Conservation (phyloP, 1,140 invertebrate genomes). For the Panagrolaimus sp. region DNA sequence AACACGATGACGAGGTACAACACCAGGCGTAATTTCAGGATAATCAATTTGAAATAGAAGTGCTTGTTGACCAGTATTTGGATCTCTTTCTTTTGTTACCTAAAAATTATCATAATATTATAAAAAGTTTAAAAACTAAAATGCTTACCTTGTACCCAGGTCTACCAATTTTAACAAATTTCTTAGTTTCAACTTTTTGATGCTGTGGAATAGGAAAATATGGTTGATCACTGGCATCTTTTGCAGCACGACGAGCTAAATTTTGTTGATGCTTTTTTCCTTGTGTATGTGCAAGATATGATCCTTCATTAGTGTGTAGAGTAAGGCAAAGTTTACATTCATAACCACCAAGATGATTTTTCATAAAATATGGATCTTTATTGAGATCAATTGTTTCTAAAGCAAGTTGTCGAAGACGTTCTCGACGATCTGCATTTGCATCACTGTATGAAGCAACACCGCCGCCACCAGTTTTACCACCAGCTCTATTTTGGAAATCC, state of each 20-base stretch:
- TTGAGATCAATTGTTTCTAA: slow-evolving; percentile 96
- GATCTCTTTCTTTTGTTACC: slow-evolving; percentile 95
- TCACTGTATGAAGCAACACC: slow-evolving; percentile 91
- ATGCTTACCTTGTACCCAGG: slow-evolving; percentile 77
- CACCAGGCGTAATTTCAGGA: slow-evolving; percentile 90
- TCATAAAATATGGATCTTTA: slow-evolving; percentile 99
- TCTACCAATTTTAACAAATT: slow-evolving; percentile 98
- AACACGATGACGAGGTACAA: slow-evolving; percentile 88
- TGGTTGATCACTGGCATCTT: slow-evolving; percentile 88
- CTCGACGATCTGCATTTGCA: slow-evolving; percentile 88
- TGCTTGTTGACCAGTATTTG: slow-evolving; percentile 87
- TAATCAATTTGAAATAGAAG: slow-evolving; percentile 90
- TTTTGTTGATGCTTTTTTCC: slow-evolving; percentile 99
- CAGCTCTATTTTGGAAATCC: slow-evolving; percentile 95
- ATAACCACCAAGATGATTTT: slow-evolving; percentile 95
- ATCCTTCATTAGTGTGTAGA: slow-evolving; percentile 97
- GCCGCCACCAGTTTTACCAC: slow-evolving; percentile 95
- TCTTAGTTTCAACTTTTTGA: slow-evolving; percentile 66
- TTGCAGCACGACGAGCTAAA: slow-evolving; percentile 88
- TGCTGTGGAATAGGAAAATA: slow-evolving; percentile 63
- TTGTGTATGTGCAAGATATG: slow-evolving; percentile 97
- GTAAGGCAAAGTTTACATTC: slow-evolving; percentile 98
- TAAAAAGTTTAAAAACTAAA: not conserved
- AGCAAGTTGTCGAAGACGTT: slow-evolving; percentile 87
- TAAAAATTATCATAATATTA: slow-evolving; percentile 27